Conservation (phyloP, 2,113 vertebrate genomes). For the Rhodinocichla rosea region DNA sequence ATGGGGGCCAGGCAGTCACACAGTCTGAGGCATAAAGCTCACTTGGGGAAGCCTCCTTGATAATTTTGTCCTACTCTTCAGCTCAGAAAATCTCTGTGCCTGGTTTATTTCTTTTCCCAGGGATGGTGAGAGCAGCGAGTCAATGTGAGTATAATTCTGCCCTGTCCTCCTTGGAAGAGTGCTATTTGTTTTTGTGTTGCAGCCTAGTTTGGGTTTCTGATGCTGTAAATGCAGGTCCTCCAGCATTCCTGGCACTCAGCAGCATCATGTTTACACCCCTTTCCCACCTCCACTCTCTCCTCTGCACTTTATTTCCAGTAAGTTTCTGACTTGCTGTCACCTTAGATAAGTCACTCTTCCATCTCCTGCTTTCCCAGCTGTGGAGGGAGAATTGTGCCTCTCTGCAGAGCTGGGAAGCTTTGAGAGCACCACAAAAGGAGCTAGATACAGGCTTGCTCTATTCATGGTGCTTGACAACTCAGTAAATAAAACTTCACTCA, state of each 20-base stretch:
- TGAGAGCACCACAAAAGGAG: slow-evolving; percentile 26
- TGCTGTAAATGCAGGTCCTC: background rate
- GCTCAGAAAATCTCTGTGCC: background rate
- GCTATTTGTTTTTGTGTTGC: background rate
- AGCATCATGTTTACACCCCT: background rate
- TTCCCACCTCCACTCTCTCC: background rate
- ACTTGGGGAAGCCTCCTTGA: background rate
- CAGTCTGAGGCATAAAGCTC: background rate
- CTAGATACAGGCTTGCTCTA: slow-evolving; percentile 34
- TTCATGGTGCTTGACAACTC: slow-evolving; percentile 52
- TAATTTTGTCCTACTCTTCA: background rate
- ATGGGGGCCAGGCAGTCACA: background rate
- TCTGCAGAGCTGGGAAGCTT: slow-evolving; percentile 16
- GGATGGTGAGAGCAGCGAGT: background rate
- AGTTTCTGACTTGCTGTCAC: slow-evolving; percentile 13
- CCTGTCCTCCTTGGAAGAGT: background rate
- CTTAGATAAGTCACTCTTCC: background rate
- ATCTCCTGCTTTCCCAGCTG: background rate
- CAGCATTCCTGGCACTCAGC: background rate
- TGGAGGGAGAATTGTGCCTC: background rate
- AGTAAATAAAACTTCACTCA: slow-evolving; percentile 65
- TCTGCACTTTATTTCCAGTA: background rate
- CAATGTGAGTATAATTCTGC: background rate
- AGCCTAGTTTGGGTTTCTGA: background rate
- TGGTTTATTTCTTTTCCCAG: background rate